Evolutionary conservation across 1,140 invertebrate genomes (phyloP).

Genomic region (Mactra quadrangularis): DNA sequence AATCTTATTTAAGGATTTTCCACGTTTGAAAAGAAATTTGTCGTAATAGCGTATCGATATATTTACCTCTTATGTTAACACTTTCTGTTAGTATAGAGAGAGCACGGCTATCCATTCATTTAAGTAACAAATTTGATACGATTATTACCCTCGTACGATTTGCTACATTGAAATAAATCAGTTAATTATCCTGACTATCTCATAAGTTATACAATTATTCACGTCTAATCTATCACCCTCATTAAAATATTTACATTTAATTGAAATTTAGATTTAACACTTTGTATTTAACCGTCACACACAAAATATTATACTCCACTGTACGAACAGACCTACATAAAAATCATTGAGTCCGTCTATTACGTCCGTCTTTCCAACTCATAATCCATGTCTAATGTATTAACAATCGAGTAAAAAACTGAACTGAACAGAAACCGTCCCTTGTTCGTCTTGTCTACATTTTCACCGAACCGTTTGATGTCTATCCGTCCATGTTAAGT

Average conservation of each 20-base stretch:
- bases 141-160: background rate
- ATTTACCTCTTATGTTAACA: too few species aligned
- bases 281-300: too few species aligned
- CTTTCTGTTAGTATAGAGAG: background rate
- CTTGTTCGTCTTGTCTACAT: too few species aligned
- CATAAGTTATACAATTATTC: too few species aligned
- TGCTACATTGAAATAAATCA: too few species aligned
- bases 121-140: background rate
- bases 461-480: background rate
- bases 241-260: background rate
- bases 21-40: slow-evolving; percentile 21
- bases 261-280: too few species aligned
- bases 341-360: background rate
- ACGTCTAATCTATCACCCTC: background rate
- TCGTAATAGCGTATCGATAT: slow-evolving; percentile 17
- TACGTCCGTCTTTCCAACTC: background rate
- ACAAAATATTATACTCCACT: too few species aligned
- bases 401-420: too few species aligned
- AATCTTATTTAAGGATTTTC: slow-evolving; percentile 41
- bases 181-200: too few species aligned
- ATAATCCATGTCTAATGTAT: background rate
- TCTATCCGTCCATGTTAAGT: background rate
- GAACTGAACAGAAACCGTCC: too few species aligned
- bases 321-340: too few species aligned
- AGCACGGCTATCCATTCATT: background rate